Evolutionary conservation across 2,113 vertebrate genomes (phyloP), one percentile per base, ranked within the genome.

Genomic region (Hemichromis elongatus): DNA sequence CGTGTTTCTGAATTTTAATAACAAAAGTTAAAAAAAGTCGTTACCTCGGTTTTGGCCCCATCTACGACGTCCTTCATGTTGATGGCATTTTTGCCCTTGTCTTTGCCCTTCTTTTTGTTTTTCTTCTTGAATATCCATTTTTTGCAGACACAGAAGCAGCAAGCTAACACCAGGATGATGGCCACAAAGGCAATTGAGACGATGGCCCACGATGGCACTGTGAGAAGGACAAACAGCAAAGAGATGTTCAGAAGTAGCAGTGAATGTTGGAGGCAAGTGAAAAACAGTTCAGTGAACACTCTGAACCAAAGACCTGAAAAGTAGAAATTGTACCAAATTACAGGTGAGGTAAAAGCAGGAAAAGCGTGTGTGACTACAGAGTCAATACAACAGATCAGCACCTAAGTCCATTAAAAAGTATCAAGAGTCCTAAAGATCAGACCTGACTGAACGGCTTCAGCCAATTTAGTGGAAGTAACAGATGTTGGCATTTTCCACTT

Each of bases 41-140:
- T 96, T 98, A 99, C 99, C 99, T 99, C 98, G 94, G 97, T 99
- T 96, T 99, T 99, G 93, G 96, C 95, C 92, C 98, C 96, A 79
- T 99, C 99, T 85, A 97, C 98, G 82, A 99, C 99, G 70, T 99
- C 99, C 96, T 97, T 99, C 99, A 99, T 99, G 96, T 99, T 99
- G 92, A 99, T 99, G 95, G 98, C 98, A 85, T 99, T 99, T 94
- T 99, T 99, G 81, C 98, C 99, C 96, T 99, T 99, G 94, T 99
- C 99, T 93, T 99, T 99, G 85, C 98, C 98, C 97, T 99, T 99
- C 98, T 99, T 99, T 97, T 99, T 99, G 96, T 99, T 99, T 96
- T 99, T 99, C 97, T 99, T 99, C 97, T 99, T 99, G 96, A 99
- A 98, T 92, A 99, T 97, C 94, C 98, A 99, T 95, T 99, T 99